These are phyloP conservation scores for Lamellibrachia satsuma DNA, from an alignment of 2,888 invertebrate genomes.

Conservation along the genomic window DNA sequence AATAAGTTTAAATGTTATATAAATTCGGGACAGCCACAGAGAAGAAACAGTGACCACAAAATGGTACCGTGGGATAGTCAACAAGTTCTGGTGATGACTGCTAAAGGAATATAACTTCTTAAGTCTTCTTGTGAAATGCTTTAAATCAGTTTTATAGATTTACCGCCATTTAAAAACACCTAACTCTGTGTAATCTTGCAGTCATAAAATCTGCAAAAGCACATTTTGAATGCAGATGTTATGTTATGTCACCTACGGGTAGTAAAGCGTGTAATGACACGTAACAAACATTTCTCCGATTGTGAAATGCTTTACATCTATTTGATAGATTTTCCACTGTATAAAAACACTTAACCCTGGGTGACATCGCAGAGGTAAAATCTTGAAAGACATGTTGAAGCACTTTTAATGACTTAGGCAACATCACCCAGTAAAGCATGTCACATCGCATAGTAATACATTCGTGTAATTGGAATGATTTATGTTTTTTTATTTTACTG, in stretches of 20 bases:
- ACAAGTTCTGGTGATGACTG: neutral
- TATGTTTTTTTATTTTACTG: neutral
- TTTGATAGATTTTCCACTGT: neutral
- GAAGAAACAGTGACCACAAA: no score
- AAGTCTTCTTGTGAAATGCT: neutral
- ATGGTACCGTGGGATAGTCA: no score
- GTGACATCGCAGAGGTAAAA: neutral
- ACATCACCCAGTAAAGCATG: neutral
- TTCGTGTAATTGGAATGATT: neutral
- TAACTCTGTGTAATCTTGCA: neutral
- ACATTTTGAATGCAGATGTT: neutral
- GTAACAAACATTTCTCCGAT: neutral
- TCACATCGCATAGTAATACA: neutral
- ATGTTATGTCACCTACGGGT: neutral
- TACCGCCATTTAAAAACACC: neutral
- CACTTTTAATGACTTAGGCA: neutral
- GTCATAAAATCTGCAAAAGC: neutral
- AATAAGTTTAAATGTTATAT: no score
- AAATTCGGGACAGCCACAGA: no score
- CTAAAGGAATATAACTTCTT: neutral
- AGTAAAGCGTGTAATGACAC: neutral
- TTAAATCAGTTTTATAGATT: neutral
- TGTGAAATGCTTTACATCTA: neutral
- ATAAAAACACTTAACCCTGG: no score
- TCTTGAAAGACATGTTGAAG: neutral